Evolutionary conservation across 2,797 vertebrate species (phyloP).

Genomic region (Corythornis leucogaster): DNA sequence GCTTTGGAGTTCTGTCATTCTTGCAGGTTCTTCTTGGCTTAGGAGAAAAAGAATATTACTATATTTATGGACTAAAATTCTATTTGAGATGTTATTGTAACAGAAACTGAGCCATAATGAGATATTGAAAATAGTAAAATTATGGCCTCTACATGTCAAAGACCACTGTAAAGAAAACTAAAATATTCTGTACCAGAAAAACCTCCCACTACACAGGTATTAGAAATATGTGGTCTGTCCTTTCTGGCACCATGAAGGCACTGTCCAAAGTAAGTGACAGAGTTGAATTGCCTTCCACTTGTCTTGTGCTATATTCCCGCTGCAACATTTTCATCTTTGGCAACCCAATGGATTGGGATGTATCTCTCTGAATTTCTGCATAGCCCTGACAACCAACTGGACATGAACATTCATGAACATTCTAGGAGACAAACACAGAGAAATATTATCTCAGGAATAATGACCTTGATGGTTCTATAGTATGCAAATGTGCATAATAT

Average conservation of each 20-base stretch:
- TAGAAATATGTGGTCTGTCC: background rate
- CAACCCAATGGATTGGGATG: background rate
- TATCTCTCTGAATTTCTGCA: background rate
- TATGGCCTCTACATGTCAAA: background rate
- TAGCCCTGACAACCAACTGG: background rate
- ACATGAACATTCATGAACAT: rapidly evolving
- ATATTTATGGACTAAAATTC: background rate
- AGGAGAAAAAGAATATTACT: background rate
- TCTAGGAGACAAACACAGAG: rapidly evolving
- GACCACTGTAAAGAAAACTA: background rate
- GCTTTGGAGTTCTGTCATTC: background rate
- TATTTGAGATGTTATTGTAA: background rate
- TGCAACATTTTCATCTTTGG: background rate
- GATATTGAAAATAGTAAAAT: background rate
- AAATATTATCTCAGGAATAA: background rate
- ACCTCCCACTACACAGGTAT: rapidly evolving
- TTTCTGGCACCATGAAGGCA: background rate
- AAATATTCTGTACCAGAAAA: background rate
- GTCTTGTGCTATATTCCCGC: background rate
- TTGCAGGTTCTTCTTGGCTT: background rate
- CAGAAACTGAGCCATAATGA: background rate
- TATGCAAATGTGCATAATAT: background rate
- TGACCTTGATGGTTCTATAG: background rate
- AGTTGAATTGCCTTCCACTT: background rate
- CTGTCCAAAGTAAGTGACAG: background rate